Base-by-base conservation (phyloP, 1,140 invertebrate genomes). In the Ceratoteleas bidentatus region DNA sequence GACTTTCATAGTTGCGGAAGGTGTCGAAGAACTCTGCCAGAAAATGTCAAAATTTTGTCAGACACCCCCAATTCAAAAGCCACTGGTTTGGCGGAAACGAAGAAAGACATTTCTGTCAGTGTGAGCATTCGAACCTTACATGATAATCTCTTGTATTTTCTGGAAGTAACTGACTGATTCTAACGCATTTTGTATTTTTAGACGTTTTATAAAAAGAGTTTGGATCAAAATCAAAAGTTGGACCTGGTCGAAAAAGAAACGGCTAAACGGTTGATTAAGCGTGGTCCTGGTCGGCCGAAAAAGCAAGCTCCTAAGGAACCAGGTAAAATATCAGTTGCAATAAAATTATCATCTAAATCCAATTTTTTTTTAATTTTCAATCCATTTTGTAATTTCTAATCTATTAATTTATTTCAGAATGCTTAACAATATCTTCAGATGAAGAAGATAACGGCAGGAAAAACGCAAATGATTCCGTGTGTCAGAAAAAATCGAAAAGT, bases 361-460 rank as follows among this genome's bases (percentile, higher is more conserved):
- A n/a, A n/a, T n/a, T n/a, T n/a, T n/a, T n/a, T n/a, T n/a, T n/a
- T n/a, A n/a, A n/a, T 50, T 53, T n/a, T 58, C 14, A 49, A 34
- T 75, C 36, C 49, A 38, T 45, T 70, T 54, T 15, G 36, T 34
- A 60, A 53, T 53, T 54, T 58, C n/a, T n/a, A n/a, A n/a, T n/a
- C n/a, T n/a, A n/a, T n/a, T 38, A 45, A 45, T 16, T 4, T 16
- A 9, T 61, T 62, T 50, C 66, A 88, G 90, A 91, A 83, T 91
- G 90, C 73, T 86, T 92, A 62, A 92, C 88, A 40, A 90, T 92
- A 85, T 92, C 91, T 3, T 92, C 91, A 36, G 91, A 92, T 14
- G 91, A 92, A 57, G 90, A 92, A 50, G 87, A 81, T 66, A 68
- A 68, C 13, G 32, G 56, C n/a, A 79, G 45, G 68, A 83, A 83